Evolutionary conservation across 2,113 vertebrate species (phyloP).

Genomic region (Peromyscus californicus): DNA sequence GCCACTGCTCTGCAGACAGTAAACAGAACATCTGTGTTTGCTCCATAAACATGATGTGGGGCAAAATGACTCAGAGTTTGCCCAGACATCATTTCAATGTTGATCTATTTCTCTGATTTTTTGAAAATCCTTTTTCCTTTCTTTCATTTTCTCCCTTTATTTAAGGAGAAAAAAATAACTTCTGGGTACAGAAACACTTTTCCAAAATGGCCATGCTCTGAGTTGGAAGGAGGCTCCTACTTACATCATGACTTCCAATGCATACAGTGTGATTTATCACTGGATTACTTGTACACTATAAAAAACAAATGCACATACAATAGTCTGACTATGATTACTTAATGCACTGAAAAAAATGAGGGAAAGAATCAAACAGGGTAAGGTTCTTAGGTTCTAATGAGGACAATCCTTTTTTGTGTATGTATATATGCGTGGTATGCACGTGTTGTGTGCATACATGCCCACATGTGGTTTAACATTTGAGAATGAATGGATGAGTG

Average conservation of each 20-base stretch:
- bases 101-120: slow-evolving; percentile 12
- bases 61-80: slow-evolving; percentile 48
- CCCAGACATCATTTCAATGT: neutral
- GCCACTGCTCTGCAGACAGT: neutral
- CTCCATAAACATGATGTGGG: neutral
- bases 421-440: neutral
- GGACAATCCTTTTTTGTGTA: neutral
- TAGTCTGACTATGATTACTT: neutral
- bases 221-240: neutral
- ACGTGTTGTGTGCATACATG: neutral
- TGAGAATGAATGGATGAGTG: neutral
- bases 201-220: neutral
- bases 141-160: neutral
- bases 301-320: neutral
- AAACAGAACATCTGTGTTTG: slow-evolving; percentile 40
- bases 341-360: neutral
- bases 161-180: slow-evolving; percentile 43
- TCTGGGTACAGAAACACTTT: neutral
- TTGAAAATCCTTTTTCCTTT: neutral
- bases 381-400: neutral
- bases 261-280: neutral
- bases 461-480: neutral
- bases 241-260: neutral
- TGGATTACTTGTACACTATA: neutral
- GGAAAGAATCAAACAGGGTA: neutral